A percentile compares a stretch with the other conserved stretches of the same genome.
Conservation (phyloP, 2,113 vertebrate species). For the Peromyscus leucopus region DNA sequence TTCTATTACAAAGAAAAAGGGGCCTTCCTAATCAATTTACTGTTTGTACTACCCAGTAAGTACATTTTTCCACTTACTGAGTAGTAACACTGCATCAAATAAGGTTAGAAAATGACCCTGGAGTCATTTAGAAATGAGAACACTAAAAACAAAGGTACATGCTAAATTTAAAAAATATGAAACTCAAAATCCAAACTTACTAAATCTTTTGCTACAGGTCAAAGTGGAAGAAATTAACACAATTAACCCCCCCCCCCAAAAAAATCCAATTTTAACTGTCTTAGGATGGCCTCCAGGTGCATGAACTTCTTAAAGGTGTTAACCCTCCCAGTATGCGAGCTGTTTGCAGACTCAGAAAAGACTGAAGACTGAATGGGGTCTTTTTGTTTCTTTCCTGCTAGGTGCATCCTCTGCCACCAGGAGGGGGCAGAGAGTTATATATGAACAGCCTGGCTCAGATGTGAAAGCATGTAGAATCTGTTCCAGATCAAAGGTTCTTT, state of each 20-base stretch:
- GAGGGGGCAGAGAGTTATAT: constrained; percentile 61
- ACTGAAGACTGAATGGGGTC: background rate
- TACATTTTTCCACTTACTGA: no score
- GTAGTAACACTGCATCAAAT: background rate
- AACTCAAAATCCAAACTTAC: background rate
- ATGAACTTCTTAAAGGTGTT: background rate
- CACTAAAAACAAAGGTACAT: constrained; percentile 1
- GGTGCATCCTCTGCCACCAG: constrained; percentile 18
- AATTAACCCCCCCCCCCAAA: background rate
- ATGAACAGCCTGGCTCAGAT: background rate
- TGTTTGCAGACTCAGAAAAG: background rate
- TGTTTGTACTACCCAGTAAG: background rate
- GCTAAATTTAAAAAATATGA: background rate
- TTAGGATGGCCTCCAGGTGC: background rate
- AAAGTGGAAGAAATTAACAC: constrained; percentile 17
- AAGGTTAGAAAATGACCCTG: background rate
- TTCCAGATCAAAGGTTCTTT: background rate
- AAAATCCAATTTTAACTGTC: background rate
- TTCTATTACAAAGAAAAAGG: background rate
- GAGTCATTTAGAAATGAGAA: background rate
- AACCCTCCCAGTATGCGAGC: background rate
- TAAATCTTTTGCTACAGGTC: background rate
- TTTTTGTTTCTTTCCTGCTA: background rate
- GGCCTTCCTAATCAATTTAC: background rate
- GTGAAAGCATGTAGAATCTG: background rate